Evolutionary conservation across 1,140 invertebrate species (phyloP).

Genomic region (Pseudobourletiella spinata): DNA sequence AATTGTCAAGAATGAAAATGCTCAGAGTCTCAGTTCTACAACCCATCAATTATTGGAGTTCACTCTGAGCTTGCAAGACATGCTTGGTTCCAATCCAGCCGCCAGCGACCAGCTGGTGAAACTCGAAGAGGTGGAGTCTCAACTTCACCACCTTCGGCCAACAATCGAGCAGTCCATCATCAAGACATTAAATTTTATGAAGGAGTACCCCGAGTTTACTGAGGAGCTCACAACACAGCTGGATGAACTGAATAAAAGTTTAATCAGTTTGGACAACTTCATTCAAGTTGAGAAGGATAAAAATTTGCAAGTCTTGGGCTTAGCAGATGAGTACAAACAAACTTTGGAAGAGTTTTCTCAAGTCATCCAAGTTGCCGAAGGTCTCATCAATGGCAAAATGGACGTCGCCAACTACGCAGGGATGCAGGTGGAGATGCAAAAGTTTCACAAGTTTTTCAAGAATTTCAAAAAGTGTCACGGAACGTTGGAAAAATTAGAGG

Average conservation of each 20-base stretch:
- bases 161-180: not conserved
- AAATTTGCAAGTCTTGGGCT: conserved; percentile 56
- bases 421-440: conserved; percentile 75
- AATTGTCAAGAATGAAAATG: not conserved
- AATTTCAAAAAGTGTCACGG: conserved; percentile 70
- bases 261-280: not conserved
- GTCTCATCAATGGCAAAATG: conserved; percentile 61
- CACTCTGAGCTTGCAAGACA: not conserved
- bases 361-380: conserved; percentile 70
- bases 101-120: conserved; percentile 4
- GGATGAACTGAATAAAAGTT: not conserved
- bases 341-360: conserved; percentile 73
- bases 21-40: not conserved
- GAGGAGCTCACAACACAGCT: not conserved
- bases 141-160: not conserved
- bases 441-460: conserved; percentile 77
- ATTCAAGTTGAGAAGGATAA: conserved; percentile 55
- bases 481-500: conserved; percentile 72
- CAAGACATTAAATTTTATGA: conserved; percentile 5
- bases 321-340: conserved; percentile 75
- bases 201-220: conserved; percentile 15
- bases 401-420: conserved; percentile 62
- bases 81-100: not conserved
- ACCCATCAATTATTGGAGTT: not conserved
- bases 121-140: conserved; percentile 12